A percentile compares a stretch with the other conserved stretches of the same genome.
phyloP scores from a whole-genome alignment of 30 jellyfish, hydroid and myxozoan genomes.

The Hydractinia symbiolongicarpus region DNA sequence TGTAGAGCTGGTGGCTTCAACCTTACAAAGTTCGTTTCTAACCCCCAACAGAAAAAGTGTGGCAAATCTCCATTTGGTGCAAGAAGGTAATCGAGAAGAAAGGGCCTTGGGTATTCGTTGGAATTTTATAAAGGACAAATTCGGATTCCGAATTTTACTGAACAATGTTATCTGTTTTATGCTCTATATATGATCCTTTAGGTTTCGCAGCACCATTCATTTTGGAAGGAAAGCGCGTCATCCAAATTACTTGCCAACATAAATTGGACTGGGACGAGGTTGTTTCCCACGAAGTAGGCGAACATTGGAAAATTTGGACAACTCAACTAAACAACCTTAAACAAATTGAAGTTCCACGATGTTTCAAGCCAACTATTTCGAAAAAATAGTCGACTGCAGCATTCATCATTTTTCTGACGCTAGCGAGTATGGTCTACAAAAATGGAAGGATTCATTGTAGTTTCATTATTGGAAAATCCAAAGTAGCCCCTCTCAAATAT shows the following conservation, averaged over 20 bases:
- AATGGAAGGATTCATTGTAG: too few species aligned
- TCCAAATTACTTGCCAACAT: too few species aligned
- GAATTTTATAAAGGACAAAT: neutral
- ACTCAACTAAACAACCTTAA: neutral
- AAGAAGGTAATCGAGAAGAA: neutral
- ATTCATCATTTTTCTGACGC: conserved; percentile 26
- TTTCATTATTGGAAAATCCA: too few species aligned
- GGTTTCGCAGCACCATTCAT: neutral
- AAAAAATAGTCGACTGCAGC: neutral
- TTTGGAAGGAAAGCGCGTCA: neutral
- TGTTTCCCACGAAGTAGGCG: neutral
- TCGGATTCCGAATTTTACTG: neutral
- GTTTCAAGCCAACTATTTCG: neutral
- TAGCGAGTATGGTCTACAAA: neutral
- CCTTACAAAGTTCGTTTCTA: conserved; percentile 31
- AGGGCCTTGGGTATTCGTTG: conserved; percentile 3
- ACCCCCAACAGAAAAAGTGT: neutral
- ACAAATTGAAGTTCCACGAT: neutral
- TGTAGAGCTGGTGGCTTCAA: conserved; percentile 38
- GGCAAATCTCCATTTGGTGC: neutral
- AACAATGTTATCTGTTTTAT: neutral
- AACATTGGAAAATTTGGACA: neutral
- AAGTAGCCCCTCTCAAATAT: too few species aligned
- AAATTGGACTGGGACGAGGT: neutral
- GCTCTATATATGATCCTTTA: neutral